phyloP scores from a whole-genome alignment of 2,888 invertebrate genomes.

The Scrobipalpa costella region DNA sequence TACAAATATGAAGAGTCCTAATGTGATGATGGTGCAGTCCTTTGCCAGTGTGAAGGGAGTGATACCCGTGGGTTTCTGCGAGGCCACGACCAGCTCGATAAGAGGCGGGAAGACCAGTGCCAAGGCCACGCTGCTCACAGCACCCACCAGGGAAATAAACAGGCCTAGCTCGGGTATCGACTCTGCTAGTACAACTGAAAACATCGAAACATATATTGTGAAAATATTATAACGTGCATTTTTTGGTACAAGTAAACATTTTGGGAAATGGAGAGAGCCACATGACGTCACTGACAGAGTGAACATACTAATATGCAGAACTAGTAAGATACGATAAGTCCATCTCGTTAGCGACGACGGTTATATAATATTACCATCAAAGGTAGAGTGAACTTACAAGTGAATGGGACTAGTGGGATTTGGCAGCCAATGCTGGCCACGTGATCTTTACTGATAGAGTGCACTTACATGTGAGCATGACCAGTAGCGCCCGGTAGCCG shows the following conservation, averaged over 20 bases:
- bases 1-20: slow-evolving; percentile 86
- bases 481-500: slow-evolving; percentile 85
- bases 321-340: no score
- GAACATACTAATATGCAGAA: no score
- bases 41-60: slow-evolving; percentile 75
- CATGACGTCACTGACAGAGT: no score
- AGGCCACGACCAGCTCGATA: slow-evolving; percentile 88
- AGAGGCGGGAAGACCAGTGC: slow-evolving; percentile 94
- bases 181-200: slow-evolving; percentile 90
- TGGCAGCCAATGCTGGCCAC: neutral
- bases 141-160: slow-evolving; percentile 95
- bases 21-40: slow-evolving; percentile 82
- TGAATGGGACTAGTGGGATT: no score
- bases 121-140: slow-evolving; percentile 92
- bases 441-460: neutral
- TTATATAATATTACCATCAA: no score
- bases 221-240: neutral
- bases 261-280: no score
- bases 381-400: no score
- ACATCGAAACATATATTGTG: neutral
- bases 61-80: slow-evolving; percentile 77
- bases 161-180: slow-evolving; percentile 91
- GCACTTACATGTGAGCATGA: slow-evolving; percentile 91
- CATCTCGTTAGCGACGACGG: no score
- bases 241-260: no score